Conservation (phyloP, 2,888 invertebrate genomes). For the Uropetala carovei region DNA sequence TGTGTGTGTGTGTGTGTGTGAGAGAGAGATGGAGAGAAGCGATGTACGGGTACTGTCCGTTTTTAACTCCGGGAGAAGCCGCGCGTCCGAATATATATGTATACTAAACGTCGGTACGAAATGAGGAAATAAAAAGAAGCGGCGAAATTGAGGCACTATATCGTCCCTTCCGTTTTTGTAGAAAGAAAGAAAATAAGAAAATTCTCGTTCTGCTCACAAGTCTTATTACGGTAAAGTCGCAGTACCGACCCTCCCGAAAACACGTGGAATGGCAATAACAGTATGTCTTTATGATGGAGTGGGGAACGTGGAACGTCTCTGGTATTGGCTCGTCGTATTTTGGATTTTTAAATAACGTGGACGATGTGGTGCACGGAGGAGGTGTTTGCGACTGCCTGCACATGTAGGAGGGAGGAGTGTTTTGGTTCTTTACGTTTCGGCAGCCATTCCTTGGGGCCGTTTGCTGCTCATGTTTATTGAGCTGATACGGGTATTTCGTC, state of each 20-base stretch:
- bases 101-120: too few species aligned
- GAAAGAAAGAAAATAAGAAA: background rate
- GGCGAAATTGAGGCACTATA: background rate
- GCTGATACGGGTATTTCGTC: background rate
- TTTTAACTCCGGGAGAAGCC: background rate
- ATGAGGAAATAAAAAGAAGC: background rate
- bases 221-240: background rate
- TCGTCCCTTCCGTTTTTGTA: background rate
- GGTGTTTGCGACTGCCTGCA: background rate
- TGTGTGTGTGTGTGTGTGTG: too few species aligned
- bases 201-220: background rate
- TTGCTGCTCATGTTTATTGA: background rate
- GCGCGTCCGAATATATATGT: background rate
- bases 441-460: too few species aligned
- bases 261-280: background rate
- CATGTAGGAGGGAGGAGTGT: too few species aligned
- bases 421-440: too few species aligned
- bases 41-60: too few species aligned
- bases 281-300: background rate
- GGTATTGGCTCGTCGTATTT: background rate
- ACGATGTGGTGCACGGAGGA: background rate
- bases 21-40: too few species aligned
- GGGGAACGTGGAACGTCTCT: background rate
- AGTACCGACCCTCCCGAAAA: background rate
- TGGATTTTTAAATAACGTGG: background rate